Percentiles rank a stretch among this genome's conserved stretches.
Evolutionary conservation across 2,113 vertebrate genomes (phyloP).

Genomic region (Uria aalge): DNA sequence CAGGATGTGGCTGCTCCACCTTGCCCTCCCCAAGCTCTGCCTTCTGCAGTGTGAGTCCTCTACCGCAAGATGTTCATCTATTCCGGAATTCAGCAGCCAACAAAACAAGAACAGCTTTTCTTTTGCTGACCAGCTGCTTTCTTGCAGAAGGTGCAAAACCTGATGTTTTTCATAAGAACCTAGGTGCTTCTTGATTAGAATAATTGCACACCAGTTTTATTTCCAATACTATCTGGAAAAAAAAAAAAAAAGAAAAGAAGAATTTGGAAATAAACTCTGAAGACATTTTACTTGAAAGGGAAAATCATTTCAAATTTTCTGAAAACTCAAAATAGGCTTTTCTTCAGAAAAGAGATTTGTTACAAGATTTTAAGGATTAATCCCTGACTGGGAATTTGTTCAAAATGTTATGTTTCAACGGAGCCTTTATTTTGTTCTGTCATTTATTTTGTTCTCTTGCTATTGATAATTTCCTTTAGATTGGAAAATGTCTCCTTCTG

Average conservation of each 20-base stretch:
- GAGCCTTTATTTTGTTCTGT: not conserved
- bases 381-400: not conserved
- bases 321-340: not conserved
- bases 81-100: not conserved
- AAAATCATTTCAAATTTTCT: not conserved
- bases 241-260: not conserved
- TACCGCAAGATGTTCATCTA: not conserved
- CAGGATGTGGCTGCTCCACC: not conserved
- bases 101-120: not conserved
- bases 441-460: slow-evolving; percentile 35
- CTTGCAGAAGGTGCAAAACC: not conserved
- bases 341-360: not conserved
- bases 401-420: slow-evolving; percentile 25
- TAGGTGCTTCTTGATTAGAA: not conserved
- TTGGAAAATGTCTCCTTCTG: slow-evolving; percentile 50
- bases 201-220: not conserved
- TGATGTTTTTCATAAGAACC: not conserved
- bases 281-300: not conserved
- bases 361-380: not conserved
- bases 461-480: slow-evolving; percentile 63
- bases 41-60: not conserved
- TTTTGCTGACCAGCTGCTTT: not conserved
- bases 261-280: not conserved
- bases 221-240: not conserved
- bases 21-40: not conserved